These are phyloP conservation scores for Grallaria varia DNA, from an alignment of 2,113 vertebrate genomes.

Conservation along the genomic window DNA sequence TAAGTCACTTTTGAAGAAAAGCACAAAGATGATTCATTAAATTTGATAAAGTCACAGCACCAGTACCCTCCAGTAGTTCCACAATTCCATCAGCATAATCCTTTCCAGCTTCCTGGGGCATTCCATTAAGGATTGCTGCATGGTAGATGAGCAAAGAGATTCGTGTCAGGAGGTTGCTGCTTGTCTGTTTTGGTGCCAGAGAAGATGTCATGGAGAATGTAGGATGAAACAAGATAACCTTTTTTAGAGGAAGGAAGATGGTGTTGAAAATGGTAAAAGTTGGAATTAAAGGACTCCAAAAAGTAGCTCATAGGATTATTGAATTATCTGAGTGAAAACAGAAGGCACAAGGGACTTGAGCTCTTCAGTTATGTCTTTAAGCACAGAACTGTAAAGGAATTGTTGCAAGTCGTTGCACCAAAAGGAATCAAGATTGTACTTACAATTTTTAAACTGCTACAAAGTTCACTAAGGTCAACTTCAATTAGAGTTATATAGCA, in stretches of 20 bases:
- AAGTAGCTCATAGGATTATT: neutral
- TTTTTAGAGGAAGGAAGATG: neutral
- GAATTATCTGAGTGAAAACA: neutral
- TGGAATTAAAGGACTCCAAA: neutral
- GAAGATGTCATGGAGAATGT: neutral
- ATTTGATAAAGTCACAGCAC: neutral
- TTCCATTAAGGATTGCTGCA: neutral
- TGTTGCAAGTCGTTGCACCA: neutral
- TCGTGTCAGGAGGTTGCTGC: neutral
- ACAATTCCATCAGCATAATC: neutral
- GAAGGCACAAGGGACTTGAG: neutral
- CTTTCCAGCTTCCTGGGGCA: neutral
- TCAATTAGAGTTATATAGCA: accelerated
- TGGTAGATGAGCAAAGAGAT: neutral
- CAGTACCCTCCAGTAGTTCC: neutral
- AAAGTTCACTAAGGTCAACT: neutral
- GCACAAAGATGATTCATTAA: neutral
- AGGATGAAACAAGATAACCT: neutral
- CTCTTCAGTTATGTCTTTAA: neutral
- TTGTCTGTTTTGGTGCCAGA: no score
- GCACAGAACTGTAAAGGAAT: neutral
- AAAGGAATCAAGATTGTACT: neutral
- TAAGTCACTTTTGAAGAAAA: neutral
- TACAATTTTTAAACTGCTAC: neutral
- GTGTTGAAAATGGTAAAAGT: neutral